Percentiles rank a stretch among this genome's conserved stretches.
phyloP scores from a whole-genome alignment of 1,140 invertebrate species.

The Plodia interpunctella region DNA sequence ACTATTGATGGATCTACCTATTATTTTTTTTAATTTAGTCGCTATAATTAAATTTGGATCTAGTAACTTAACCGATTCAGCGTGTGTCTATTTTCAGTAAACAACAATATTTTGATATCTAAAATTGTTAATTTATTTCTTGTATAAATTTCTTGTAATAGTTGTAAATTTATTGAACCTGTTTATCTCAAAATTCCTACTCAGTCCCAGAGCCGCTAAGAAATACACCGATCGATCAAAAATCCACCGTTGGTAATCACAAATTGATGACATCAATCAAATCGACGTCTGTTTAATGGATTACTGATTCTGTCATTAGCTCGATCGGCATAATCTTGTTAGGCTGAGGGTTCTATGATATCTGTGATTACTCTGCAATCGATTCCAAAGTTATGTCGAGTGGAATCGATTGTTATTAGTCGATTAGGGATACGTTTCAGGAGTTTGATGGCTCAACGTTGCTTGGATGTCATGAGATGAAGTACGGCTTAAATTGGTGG shows the following conservation, averaged over 20 bases:
- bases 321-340: neutral
- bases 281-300: neutral
- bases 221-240: neutral
- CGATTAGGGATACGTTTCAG: neutral
- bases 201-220: neutral
- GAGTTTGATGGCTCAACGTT: neutral
- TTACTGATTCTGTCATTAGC: slow-evolving; percentile 1
- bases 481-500: too few species aligned
- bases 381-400: slow-evolving; percentile 2
- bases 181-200: too few species aligned
- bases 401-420: slow-evolving; percentile 4
- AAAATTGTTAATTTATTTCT: too few species aligned
- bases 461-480: too few species aligned
- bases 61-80: too few species aligned
- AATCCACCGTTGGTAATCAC: neutral
- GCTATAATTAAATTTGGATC: too few species aligned
- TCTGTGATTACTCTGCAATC: neutral
- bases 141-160: too few species aligned
- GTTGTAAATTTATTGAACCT: too few species aligned
- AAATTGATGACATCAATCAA: slow-evolving; percentile 1
- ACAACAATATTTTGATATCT: too few species aligned
- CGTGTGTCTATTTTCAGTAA: too few species aligned
- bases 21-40: too few species aligned
- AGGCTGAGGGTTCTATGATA: neutral
- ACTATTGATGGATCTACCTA: too few species aligned